Percentiles rank a stretch among this genome's conserved stretches.
Conservation (phyloP, 2,888 invertebrate genomes). For the Darwinula stevensoni region DNA sequence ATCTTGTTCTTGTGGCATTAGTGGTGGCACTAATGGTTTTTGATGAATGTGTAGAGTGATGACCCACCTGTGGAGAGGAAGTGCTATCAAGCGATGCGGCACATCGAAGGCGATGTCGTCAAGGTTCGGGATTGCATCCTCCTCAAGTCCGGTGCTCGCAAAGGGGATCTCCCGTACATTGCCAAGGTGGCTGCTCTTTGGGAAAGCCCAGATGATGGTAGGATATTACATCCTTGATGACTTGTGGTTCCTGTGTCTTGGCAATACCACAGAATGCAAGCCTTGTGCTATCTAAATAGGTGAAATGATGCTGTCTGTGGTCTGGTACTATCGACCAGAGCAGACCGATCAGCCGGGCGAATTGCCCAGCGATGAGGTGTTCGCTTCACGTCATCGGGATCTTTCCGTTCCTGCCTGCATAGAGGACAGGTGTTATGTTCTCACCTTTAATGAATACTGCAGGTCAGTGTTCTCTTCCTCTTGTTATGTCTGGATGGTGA, state of each 20-base stretch:
- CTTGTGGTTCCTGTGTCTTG: too few species aligned
- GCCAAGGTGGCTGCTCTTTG: constrained; percentile 79
- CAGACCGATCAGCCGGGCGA: constrained; percentile 37
- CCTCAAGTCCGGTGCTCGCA: constrained; percentile 48
- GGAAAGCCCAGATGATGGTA: constrained; percentile 80
- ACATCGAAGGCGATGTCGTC: constrained; percentile 55
- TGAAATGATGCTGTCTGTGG: constrained; percentile 86
- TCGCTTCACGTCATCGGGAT: constrained; percentile 81
- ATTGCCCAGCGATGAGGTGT: constrained; percentile 47
- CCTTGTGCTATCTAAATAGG: constrained; percentile 25
- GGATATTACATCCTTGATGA: constrained; percentile 12
- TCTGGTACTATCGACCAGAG: constrained; percentile 95
- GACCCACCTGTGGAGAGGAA: constrained; percentile 38
- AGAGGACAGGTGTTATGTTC: constrained; percentile 87
- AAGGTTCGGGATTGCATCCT: constrained; percentile 68
- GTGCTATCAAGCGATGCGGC: constrained; percentile 70
- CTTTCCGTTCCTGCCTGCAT: constrained; percentile 88
- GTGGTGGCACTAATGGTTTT: neutral
- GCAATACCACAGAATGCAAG: too few species aligned
- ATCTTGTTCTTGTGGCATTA: too few species aligned
- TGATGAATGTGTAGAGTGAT: constrained; percentile 28
- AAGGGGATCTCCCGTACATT: constrained; percentile 68
- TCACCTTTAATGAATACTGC: constrained; percentile 87
- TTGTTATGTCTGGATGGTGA: too few species aligned
- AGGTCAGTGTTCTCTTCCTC: too few species aligned